Base-by-base conservation (phyloP, 2,888 invertebrate species). In the Ochropleura plecta region DNA sequence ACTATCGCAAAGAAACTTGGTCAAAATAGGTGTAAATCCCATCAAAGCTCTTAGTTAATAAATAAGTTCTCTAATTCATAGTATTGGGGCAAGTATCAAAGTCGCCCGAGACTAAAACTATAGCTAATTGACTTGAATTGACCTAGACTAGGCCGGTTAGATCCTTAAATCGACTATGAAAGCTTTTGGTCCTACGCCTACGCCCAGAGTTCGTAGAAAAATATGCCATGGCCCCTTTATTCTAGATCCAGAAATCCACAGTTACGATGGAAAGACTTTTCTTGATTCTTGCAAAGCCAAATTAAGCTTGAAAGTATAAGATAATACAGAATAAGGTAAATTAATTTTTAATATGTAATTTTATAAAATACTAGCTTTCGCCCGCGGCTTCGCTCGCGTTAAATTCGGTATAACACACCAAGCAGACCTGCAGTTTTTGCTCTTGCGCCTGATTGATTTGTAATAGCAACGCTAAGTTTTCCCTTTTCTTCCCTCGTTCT, bases 271-370 rank as follows among this genome's bases (percentile, higher is more conserved):
- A 14, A 67, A n/a, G 18, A 18, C 14, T 14, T 30, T 30, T 30
- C 30, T 30, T 30, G 3, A 18, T 30, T 30, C 12, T 5, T 16
- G 16, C 9, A 76, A 18, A 20, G n/a, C 9, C 1, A 49, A 73
- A 65, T 55, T 7, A 59, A 5, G 46, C 51, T 10, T 12, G 49
- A 49, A 51, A 44, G 10, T 20, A 60, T 53, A 73, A 73, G 75
- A 20, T 30, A 55, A 20, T 16, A 20, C 7, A 57, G 10, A 67
- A 78, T 69, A 30, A 30, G 30, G 30, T 30, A 30, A 2, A 30
- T 30, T 30, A 2, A 30, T 30, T 30, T 2, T 30, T 1, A 30
- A 30, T 30, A 30, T 30, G 30, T 30, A 30, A 30, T 30, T 30
- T 30, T 30, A 30, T 30, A 30, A 30, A 30, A 30, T 30, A 30